A percentile compares a stretch with the other conserved stretches of the same genome.
These are phyloP conservation scores for Pristionchus exspectatus DNA, from an alignment of 2,888 invertebrate species.

Conservation along the genomic window DNA sequence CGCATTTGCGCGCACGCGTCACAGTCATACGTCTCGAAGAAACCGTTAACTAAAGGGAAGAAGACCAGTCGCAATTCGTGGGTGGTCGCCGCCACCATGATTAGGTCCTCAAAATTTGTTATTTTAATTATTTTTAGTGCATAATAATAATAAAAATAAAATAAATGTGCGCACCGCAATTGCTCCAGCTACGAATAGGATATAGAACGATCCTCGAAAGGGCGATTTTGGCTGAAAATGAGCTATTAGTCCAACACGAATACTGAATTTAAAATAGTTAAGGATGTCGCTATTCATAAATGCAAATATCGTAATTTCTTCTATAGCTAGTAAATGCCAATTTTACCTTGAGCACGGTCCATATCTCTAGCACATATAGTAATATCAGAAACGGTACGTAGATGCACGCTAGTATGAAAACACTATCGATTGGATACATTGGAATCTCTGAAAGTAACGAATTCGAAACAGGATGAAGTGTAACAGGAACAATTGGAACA, in stretches of 20 bases:
- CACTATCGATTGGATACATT: too few relatives aligned
- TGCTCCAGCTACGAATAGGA: not conserved
- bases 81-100: not conserved
- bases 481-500: too few relatives aligned
- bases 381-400: not conserved
- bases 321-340: not conserved
- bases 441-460: too few relatives aligned
- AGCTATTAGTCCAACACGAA: too few relatives aligned
- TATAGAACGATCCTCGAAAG: not conserved
- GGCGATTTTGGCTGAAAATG: not conserved
- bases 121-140: too few relatives aligned
- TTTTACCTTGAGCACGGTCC: not conserved
- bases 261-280: too few relatives aligned
- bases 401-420: not conserved
- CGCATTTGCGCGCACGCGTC: not conserved
- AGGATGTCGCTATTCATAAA: too few relatives aligned
- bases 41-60: not conserved
- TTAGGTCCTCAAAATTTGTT: not conserved
- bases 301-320: not conserved
- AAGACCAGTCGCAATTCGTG: not conserved
- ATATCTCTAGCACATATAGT: not conserved
- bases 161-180: not conserved
- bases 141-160: not conserved
- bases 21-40: not conserved
- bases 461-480: too few relatives aligned